These are phyloP conservation scores for Nematolebias whitei DNA, from an alignment of 2,113 vertebrate genomes.

Conservation along the genomic window DNA sequence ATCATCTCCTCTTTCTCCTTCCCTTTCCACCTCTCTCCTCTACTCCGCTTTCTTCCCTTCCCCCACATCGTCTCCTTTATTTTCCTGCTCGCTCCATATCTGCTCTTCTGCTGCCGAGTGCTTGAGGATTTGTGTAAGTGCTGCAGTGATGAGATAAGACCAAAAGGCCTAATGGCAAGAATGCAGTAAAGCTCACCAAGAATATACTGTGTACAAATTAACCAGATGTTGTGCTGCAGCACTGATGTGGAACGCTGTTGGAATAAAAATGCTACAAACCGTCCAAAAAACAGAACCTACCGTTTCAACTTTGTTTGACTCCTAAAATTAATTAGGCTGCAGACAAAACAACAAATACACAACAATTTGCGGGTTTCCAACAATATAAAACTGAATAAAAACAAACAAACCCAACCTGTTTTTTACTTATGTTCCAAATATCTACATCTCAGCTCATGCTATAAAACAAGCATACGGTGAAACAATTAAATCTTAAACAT, in stretches of 20 bases:
- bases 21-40: constrained; percentile 23
- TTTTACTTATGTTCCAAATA: not conserved
- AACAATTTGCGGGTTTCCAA: not conserved
- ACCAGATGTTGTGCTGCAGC: constrained; percentile 23
- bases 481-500: not conserved
- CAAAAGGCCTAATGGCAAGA: constrained; percentile 39
- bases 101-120: constrained; percentile 29
- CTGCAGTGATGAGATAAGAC: constrained; percentile 62
- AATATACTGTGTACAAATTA: constrained; percentile 32
- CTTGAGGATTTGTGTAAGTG: constrained; percentile 42
- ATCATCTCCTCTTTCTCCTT: constrained; percentile 59
- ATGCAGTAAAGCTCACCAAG: constrained; percentile 47
- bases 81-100: constrained; percentile 28
- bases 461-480: not conserved
- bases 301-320: constrained; percentile 3
- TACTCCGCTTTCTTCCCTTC: constrained; percentile 15
- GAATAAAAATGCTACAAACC: constrained; percentile 13
- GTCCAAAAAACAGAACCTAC: not conserved
- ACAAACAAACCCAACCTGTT: too few species aligned
- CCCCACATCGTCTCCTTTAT: constrained; percentile 43
- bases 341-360: not conserved
- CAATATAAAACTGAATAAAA: too few species aligned
- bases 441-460: too few species aligned
- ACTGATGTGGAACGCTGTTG: constrained; percentile 6
- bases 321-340: not conserved